Evolutionary conservation across 37 sponge, comb jelly and placozoan species (phyloP), one percentile per base, ranked within the genome.

Genomic region (Aphrocallistes beatrix): DNA sequence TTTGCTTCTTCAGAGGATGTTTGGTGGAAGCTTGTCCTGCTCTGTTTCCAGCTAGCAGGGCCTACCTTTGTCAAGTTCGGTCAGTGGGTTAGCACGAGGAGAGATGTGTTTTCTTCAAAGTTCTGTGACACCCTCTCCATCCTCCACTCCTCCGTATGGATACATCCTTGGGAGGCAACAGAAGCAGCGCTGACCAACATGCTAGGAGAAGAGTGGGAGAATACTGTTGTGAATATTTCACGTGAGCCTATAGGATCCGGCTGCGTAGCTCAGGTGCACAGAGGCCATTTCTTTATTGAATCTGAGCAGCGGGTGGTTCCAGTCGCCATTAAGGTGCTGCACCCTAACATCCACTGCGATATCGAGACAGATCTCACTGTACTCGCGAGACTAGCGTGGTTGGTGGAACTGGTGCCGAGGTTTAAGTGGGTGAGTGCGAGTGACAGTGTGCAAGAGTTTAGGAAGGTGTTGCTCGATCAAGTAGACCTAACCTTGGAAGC

Each of bases 41-140:
- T 75, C 28, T 84, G 83, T 25, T 8, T 89, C 30, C 87, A 91
- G 81, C 23, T 36, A 0, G 91, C 91, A 0, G 92, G 92, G 0
- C 92, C 92, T 34, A 86, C 90, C 32, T 92, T 89, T 51, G 85
- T 92, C 39, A 92, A 92, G 51, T 86, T 92, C 51, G 92, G 88
- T 0, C 92, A 92, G 83, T 92, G 92, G 92, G 89, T 90, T 0
- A 89, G 90, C 88, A 92, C 90, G 0, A 30, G 92, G 1, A 37
- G 88, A 39, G 92, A 92, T 60, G 50, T 92, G 36, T 92, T 92
- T 38, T 38, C 51, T 23, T 83, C 84, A 23, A 83, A 87, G 37
- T 87, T 87, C 47, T 92, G 92, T 45, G 37, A 37, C 38, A 48
- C 82, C 0, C 86, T 92, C 30, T 89, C 92, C n/a, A 38, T 82